A percentile compares a stretch with the other conserved stretches of the same genome.
phyloP scores from a whole-genome alignment of 2,888 invertebrate genomes.

The Limnephilus lunatus region DNA sequence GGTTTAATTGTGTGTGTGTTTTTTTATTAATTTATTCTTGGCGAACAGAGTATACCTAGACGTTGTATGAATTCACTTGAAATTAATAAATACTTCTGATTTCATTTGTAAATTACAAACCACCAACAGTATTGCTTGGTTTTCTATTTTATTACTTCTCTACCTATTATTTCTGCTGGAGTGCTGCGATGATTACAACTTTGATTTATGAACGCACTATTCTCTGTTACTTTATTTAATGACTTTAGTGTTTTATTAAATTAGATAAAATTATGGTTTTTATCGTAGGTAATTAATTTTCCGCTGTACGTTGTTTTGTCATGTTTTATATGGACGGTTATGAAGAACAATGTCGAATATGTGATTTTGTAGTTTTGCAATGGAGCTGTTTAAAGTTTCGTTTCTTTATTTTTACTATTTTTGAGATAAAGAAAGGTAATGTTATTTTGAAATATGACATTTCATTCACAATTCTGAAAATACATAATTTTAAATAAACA shows the following conservation, averaged over 20 bases:
- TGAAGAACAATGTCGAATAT: no score
- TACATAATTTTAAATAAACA: no score
- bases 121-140: not conserved
- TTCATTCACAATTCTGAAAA: no score
- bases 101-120: not conserved
- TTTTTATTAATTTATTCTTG: not conserved
- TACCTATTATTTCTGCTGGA: not conserved
- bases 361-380: no score
- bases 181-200: not conserved
- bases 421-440: no score
- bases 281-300: not conserved
- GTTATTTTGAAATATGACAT: no score
- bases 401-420: no score
- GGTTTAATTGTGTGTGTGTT: no score
- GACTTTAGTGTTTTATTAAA: not conserved
- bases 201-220: not conserved
- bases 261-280: not conserved
- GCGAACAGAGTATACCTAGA: not conserved
- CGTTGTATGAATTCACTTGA: not conserved
- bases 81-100: not conserved
- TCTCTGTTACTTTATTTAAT: not conserved
- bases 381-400: no score
- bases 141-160: not conserved
- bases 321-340: no score
- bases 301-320: not conserved